phyloP scores from a whole-genome alignment of 2,888 invertebrate species.

The Notocelia uddmanniana region DNA sequence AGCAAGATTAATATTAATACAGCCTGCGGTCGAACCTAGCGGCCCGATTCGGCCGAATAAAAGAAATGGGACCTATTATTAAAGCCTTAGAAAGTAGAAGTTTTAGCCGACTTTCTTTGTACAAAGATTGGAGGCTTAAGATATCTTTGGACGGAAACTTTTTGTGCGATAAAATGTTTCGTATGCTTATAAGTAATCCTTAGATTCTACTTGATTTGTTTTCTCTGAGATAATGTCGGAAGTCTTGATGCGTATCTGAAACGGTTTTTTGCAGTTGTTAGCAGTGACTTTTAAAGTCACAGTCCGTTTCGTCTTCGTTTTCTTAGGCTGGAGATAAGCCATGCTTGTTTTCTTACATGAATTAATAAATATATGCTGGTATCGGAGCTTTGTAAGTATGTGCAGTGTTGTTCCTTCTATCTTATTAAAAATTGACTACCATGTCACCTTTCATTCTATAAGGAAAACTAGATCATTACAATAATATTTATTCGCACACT shows the following conservation, averaged over 20 bases:
- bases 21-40: constrained; percentile 30
- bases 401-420: too few species aligned
- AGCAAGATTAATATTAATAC: constrained; percentile 38
- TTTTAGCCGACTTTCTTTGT: constrained; percentile 70
- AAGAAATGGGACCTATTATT: constrained; percentile 65
- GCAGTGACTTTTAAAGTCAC: constrained; percentile 5
- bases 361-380: neutral
- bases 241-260: constrained; percentile 40
- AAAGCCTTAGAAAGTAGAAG: constrained; percentile 69
- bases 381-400: neutral
- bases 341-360: neutral
- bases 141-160: constrained; percentile 72
- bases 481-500: neutral
- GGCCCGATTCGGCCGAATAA: constrained; percentile 44
- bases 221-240: constrained; percentile 66
- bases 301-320: neutral
- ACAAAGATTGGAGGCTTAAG: constrained; percentile 73
- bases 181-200: constrained; percentile 72
- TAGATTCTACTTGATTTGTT: constrained; percentile 76
- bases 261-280: neutral
- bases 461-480: neutral
- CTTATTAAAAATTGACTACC: too few species aligned
- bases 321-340: neutral
- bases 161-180: constrained; percentile 77
- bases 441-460: neutral